Evolutionary conservation across 2,113 vertebrate species (phyloP).

Genomic region (Reinhardtius hippoglossoides): DNA sequence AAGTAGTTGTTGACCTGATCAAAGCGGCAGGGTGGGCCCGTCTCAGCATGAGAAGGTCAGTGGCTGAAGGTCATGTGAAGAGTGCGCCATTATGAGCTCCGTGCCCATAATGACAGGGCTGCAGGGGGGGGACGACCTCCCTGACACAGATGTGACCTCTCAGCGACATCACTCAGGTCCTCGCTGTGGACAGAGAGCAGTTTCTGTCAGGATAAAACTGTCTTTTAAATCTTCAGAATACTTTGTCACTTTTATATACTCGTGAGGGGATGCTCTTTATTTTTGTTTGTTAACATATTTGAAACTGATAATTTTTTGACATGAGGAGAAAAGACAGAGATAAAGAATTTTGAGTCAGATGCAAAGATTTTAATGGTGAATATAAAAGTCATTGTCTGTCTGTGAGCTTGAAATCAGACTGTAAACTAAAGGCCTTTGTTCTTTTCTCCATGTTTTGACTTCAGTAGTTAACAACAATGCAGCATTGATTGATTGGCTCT

Average conservation of each 20-base stretch:
- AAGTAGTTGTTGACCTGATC: slow-evolving; percentile 5
- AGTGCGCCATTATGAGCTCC: slow-evolving; percentile 22
- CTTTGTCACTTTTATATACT: neutral
- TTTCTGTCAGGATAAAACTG: neutral
- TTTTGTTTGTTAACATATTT: neutral
- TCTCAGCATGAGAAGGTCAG: slow-evolving; percentile 35
- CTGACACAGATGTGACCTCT: slow-evolving; percentile 56
- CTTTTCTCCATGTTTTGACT: slow-evolving; percentile 47
- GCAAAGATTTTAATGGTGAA: slow-evolving; percentile 12
- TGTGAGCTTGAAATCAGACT: slow-evolving; percentile 13
- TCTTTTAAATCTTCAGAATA: neutral
- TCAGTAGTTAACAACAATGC: slow-evolving; percentile 57
- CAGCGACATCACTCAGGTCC: slow-evolving; percentile 23
- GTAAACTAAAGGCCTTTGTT: slow-evolving; percentile 49
- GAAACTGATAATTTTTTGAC: neutral
- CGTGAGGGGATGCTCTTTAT: neutral
- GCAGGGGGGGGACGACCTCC: slow-evolving; percentile 47
- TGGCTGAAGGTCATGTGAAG: slow-evolving; percentile 48
- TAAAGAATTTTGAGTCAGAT: neutral
- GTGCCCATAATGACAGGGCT: slow-evolving; percentile 53
- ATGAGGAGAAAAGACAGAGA: neutral
- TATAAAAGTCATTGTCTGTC: neutral
- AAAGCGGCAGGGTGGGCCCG: slow-evolving; percentile 10
- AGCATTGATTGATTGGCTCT: slow-evolving; percentile 59
- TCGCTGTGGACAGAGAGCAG: slow-evolving; percentile 15